Conservation (phyloP, 30 jellyfish, hydroid and myxozoan species). For the Clytia hemisphaerica region DNA sequence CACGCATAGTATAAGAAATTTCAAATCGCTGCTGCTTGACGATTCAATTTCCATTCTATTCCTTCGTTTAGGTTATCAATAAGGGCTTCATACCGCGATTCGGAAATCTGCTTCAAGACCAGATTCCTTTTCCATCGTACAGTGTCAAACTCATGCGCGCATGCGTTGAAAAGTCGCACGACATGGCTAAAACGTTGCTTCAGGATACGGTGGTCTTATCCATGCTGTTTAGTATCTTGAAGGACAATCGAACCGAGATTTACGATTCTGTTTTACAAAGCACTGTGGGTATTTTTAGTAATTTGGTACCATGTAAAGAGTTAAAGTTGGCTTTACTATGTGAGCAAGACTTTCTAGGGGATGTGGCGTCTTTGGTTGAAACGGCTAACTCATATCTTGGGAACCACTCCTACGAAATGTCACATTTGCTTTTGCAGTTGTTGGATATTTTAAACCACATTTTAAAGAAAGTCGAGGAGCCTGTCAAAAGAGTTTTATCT, state of each 20-base stretch:
- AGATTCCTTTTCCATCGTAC: conserved; percentile 79
- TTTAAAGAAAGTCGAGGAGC: conserved; percentile 47
- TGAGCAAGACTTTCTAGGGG: conserved; percentile 55
- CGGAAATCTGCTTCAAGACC: conserved; percentile 59
- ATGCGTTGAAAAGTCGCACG: conserved; percentile 37
- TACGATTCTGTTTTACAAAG: conserved; percentile 47
- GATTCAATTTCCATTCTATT: not conserved
- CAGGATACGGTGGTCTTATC: conserved; percentile 33
- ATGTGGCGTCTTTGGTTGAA: conserved; percentile 66
- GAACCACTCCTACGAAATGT: conserved; percentile 42
- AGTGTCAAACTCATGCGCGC: conserved; percentile 57
- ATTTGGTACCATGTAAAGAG: conserved; percentile 30
- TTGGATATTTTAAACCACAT: conserved; percentile 66
- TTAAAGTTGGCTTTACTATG: conserved; percentile 28
- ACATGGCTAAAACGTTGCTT: conserved; percentile 10
- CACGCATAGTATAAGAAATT: too few species aligned
- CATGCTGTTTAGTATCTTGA: conserved; percentile 35
- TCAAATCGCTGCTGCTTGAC: too few species aligned
- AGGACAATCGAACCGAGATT: conserved; percentile 47
- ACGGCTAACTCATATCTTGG: conserved; percentile 57
- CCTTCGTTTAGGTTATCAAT: conserved; percentile 31
- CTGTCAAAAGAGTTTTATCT: conserved; percentile 65
- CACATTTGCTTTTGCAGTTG: conserved; percentile 48
- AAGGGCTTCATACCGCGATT: conserved; percentile 37
- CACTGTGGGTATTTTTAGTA: conserved; percentile 51